Evolutionary conservation across 2,797 vertebrate genomes (phyloP), one percentile per base, ranked within the genome.

Genomic region (Harpagifer antarcticus): DNA sequence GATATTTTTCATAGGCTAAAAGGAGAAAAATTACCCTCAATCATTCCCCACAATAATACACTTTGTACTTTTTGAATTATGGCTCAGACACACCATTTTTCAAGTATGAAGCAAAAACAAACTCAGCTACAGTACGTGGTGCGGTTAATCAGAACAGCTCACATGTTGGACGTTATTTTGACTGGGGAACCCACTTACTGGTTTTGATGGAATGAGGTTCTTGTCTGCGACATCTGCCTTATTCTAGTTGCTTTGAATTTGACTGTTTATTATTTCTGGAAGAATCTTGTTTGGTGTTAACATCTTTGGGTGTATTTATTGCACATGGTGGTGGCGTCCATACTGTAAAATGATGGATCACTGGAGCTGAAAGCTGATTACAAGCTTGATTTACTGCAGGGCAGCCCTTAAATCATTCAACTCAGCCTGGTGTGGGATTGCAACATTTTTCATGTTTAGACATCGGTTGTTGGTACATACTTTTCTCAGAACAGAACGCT

Each of bases 351-450:
- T 99, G 97, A 99, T 98, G 96, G 96, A 98, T 98, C 96, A 95
- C 97, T 97, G 96, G 96, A 96, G 97, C 97, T 96, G 96, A 95
- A 96, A 98, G 97, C 97, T 98, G 98, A 99, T 98, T 99, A 98
- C 97, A 98, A 96, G 96, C 97, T 96, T 99, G 97, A 98, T 99
- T 99, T 98, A 99, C 97, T 97, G 96, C 96, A 94, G 96, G 96
- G 96, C 96, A 96, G 95, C 96, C 94, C 96, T 98, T 98, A 97
- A 98, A 98, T 98, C 96, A 97, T 97, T 99, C 97, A 98, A 96
- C 96, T 96, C 96, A 96, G 95, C 95, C 96, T 96, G 96, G 96
- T 96, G 93, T 96, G 95, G 96, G 96, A 97, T 94, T 96, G 96
- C 95, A 96, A 96, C 96, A 95, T 97, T 94, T 96, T 94, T 97